Evolutionary conservation across 2,113 vertebrate species (phyloP).

Genomic region (Mormyrus iriodes): DNA sequence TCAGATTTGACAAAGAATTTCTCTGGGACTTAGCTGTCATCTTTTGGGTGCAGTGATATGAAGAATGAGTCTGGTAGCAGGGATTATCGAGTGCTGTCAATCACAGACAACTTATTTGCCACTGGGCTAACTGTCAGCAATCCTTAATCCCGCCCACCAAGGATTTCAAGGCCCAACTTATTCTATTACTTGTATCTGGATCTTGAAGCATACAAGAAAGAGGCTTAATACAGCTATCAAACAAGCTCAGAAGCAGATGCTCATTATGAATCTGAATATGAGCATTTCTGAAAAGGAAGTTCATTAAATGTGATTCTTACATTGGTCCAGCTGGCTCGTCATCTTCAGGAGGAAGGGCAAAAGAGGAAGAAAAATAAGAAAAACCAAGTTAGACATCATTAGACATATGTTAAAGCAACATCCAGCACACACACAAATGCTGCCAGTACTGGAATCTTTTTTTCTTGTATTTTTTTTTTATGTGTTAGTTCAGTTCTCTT

Average conservation of each 20-base stretch:
- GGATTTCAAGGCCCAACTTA: background rate
- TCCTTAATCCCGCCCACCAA: background rate
- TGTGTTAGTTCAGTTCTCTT: background rate
- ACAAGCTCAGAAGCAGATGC: background rate
- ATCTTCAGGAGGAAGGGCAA: constrained; percentile 63
- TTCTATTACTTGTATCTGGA: background rate
- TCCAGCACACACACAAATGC: background rate
- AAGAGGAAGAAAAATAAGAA: constrained; percentile 50
- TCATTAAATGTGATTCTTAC: constrained; percentile 62
- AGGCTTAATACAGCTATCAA: background rate
- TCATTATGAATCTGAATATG: background rate
- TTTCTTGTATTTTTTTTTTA: constrained; percentile 5
- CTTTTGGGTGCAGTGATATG: background rate
- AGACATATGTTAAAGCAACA: background rate
- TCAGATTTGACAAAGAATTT: background rate
- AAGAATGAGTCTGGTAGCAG: background rate
- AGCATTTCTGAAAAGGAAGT: background rate
- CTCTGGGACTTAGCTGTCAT: background rate
- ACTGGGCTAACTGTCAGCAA: background rate
- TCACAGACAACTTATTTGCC: background rate
- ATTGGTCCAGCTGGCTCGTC: constrained; percentile 94
- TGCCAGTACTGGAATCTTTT: background rate
- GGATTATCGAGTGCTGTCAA: background rate
- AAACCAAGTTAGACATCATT: constrained; percentile 38
- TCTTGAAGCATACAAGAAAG: background rate